These are phyloP conservation scores for Sebastes nivosus DNA, from an alignment of 2,797 vertebrate species.

Conservation along the genomic window DNA sequence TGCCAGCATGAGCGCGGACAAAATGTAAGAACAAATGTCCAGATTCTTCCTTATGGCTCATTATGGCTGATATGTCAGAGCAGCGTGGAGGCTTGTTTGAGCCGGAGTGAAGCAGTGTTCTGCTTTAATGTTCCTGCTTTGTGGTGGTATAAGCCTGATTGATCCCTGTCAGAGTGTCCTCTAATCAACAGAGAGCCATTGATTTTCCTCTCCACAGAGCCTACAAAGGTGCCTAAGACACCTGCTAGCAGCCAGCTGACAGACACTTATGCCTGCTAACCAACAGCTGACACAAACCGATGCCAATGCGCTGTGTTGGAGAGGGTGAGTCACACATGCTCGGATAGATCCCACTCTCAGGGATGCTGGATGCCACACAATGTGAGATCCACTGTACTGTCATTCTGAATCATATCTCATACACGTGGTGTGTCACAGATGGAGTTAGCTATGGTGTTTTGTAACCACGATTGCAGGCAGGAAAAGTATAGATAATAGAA, in stretches of 20 bases:
- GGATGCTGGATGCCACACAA: slow-evolving; percentile 59
- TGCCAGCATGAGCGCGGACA: slow-evolving; percentile 7
- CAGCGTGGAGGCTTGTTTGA: slow-evolving; percentile 33
- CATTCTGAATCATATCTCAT: slow-evolving; percentile 72
- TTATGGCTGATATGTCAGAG: slow-evolving; percentile 33
- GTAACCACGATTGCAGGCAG: slow-evolving; percentile 48
- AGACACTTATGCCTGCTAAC: slow-evolving; percentile 73
- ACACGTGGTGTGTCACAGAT: slow-evolving; percentile 73
- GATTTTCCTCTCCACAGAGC: slow-evolving; percentile 71
- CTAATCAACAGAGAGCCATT: slow-evolving; percentile 74
- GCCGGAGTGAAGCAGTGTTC: slow-evolving; percentile 12
- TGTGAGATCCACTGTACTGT: slow-evolving; percentile 62
- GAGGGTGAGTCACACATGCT: slow-evolving; percentile 71
- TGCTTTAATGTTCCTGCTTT: slow-evolving; percentile 44
- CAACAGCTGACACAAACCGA: slow-evolving; percentile 77
- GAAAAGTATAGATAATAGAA: not conserved
- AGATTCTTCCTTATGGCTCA: slow-evolving; percentile 33
- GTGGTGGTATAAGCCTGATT: slow-evolving; percentile 48
- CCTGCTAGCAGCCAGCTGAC: slow-evolving; percentile 80
- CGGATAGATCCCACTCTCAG: slow-evolving; percentile 64
- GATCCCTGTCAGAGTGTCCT: slow-evolving; percentile 63
- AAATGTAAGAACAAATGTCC: slow-evolving; percentile 26
- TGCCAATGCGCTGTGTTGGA: slow-evolving; percentile 68
- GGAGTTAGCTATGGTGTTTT: slow-evolving; percentile 61
- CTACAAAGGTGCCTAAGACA: slow-evolving; percentile 72